Evolutionary conservation across 2,113 vertebrate genomes (phyloP), one percentile per base, ranked within the genome.

Genomic region (Petroica traversi): DNA sequence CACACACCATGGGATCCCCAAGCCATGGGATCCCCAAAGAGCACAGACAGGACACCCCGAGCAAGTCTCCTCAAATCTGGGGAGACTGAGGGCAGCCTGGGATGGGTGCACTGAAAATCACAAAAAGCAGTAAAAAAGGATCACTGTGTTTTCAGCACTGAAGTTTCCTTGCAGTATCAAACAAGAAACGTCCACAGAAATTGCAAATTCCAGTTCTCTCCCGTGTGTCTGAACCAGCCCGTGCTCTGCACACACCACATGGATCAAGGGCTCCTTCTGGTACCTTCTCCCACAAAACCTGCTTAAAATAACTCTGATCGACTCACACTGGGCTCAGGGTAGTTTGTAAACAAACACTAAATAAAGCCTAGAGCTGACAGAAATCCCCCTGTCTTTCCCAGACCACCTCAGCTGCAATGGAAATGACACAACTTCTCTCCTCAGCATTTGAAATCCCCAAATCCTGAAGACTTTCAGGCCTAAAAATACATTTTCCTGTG

Each of bases 161-260:
- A 38, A 38, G n/a, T 40, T 77, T 46, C 76, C 28, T 80, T 38
- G 59, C 69, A 33, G 13, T 18, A 29, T 12, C 69, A 61, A 80
- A 69, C 15, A 43, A 34, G 75, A 73, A 54, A 0, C 28, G 12
- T 3, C 5, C 13, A 7, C 0, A 9, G 26, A 81, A 69, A 49
- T 4, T 19, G 36, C 31, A 73, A 64, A 85, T 33, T 23, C 14
- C 36, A 75, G 3, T 36, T 36, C 59, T 29, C 34, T 59, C 38
- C 54, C 25, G 38, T 13, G 46, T 10, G 43, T 16, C 86, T n/a
- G 49, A 66, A 24, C 7, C 28, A 57, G 58, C 6, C 75, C 20
- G 26, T 25, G 63, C 62, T 64, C 81, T 59, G 67, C 69, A 81
- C 74, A 43, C 36, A 41, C 38, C 48, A 43, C 2, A 63, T 1